Conservation (phyloP, 2,113 vertebrate genomes). For the Micromys minutus region DNA sequence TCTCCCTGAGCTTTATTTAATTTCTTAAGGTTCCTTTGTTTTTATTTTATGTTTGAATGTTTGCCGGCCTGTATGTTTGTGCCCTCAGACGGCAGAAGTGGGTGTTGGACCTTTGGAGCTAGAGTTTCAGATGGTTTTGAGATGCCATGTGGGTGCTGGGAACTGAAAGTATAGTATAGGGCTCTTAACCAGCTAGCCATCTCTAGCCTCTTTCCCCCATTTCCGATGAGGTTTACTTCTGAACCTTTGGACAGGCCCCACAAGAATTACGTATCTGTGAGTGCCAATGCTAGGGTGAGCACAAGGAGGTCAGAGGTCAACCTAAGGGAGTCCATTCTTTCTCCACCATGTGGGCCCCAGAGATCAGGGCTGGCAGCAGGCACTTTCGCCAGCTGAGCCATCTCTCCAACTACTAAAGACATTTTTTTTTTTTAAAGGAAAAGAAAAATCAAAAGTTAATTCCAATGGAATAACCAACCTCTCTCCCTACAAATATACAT, state of each 20-base stretch:
- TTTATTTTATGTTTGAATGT: background rate
- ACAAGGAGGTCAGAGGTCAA: background rate
- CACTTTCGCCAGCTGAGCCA: background rate
- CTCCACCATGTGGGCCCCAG: background rate
- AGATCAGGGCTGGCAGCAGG: background rate
- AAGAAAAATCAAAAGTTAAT: constrained; percentile 15
- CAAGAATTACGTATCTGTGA: background rate
- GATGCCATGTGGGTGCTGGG: background rate
- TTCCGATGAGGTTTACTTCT: constrained; percentile 3
- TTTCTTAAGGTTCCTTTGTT: background rate
- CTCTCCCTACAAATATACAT: background rate
- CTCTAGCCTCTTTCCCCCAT: background rate
- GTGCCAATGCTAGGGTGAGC: background rate
- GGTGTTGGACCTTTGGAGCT: background rate
- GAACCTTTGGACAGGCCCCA: background rate
- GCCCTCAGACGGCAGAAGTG: background rate
- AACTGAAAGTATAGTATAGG: background rate
- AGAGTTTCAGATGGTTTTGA: background rate
- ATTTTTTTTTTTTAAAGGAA: constrained; percentile 18
- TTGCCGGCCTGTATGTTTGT: background rate
- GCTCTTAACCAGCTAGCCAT: background rate
- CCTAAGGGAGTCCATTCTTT: background rate
- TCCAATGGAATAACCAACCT: background rate
- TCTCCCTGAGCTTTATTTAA: background rate
- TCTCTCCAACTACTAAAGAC: background rate